Evolutionary conservation across 2,888 invertebrate genomes (phyloP).

Genomic region (Notocelia uddmanniana): DNA sequence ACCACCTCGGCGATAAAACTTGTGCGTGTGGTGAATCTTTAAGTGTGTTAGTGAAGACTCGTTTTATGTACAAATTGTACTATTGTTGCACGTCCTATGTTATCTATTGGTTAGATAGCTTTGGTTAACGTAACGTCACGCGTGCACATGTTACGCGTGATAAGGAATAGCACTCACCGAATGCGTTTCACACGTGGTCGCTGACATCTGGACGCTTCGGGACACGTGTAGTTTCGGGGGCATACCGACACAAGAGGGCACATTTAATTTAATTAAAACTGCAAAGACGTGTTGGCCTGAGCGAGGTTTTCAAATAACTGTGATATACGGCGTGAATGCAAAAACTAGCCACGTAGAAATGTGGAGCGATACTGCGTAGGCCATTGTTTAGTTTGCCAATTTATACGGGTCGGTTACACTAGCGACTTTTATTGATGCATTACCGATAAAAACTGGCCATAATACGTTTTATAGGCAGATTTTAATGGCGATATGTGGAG

Average conservation of each 20-base stretch:
- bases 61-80: slow-evolving; percentile 71
- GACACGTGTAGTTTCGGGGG: slow-evolving; percentile 72
- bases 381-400: slow-evolving; percentile 86
- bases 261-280: slow-evolving; percentile 73
- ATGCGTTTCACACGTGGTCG: slow-evolving; percentile 67
- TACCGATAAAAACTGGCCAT: slow-evolving; percentile 82
- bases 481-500: slow-evolving; percentile 77
- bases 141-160: slow-evolving; percentile 40
- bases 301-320: slow-evolving; percentile 83
- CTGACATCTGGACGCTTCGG: slow-evolving; percentile 68
- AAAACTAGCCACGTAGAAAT: slow-evolving; percentile 81
- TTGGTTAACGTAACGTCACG: slow-evolving; percentile 60
- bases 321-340: slow-evolving; percentile 77
- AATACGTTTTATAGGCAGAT: slow-evolving; percentile 82
- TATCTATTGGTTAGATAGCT: slow-evolving; percentile 77
- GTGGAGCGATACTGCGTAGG: slow-evolving; percentile 81
- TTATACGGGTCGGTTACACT: slow-evolving; percentile 86
- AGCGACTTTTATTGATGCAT: slow-evolving; percentile 84
- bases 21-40: slow-evolving; percentile 74
- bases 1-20: slow-evolving; percentile 60
- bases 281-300: slow-evolving; percentile 80
- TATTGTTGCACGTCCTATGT: slow-evolving; percentile 63
- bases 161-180: slow-evolving; percentile 65
- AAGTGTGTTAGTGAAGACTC: slow-evolving; percentile 71
- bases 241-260: slow-evolving; percentile 66